Percentiles rank a stretch among this genome's conserved stretches.
Conservation (phyloP, 2,888 invertebrate species). For the Apantesis nais region DNA sequence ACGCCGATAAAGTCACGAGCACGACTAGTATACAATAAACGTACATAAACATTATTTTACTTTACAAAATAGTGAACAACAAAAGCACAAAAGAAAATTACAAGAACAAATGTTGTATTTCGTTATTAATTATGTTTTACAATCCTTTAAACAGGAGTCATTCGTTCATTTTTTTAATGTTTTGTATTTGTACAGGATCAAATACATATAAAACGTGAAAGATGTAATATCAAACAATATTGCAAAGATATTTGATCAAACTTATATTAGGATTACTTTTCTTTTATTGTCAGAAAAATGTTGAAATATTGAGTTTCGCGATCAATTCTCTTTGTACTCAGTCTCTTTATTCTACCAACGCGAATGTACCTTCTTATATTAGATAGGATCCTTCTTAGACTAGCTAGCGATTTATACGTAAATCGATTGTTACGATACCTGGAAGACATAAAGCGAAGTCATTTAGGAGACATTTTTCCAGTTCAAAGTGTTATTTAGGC, state of each 20-base stretch:
- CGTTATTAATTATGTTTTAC: too few species aligned
- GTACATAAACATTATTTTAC: too few species aligned
- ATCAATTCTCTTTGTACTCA: slow-evolving; percentile 20
- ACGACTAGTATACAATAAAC: too few species aligned
- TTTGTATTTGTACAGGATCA: background rate
- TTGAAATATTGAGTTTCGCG: slow-evolving; percentile 12
- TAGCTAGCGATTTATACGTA: slow-evolving; percentile 40
- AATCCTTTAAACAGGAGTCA: too few species aligned
- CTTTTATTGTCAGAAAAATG: background rate
- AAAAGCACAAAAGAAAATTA: too few species aligned
- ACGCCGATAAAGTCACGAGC: too few species aligned
- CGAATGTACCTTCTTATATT: slow-evolving; percentile 18
- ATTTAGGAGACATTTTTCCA: slow-evolving; percentile 45
- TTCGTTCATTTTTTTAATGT: too few species aligned
- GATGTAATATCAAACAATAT: slow-evolving; percentile 4
- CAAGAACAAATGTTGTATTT: too few species aligned
- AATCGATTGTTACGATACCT: slow-evolving; percentile 34
- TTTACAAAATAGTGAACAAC: too few species aligned
- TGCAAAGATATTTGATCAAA: slow-evolving; percentile 1
- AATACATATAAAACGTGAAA: slow-evolving; percentile 1
- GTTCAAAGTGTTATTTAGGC: slow-evolving; percentile 39
- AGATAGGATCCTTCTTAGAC: slow-evolving; percentile 25
- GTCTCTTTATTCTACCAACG: slow-evolving; percentile 17
- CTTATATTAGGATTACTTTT: slow-evolving; percentile 2
- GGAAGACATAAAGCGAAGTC: slow-evolving; percentile 38